A percentile compares a stretch with the other conserved stretches of the same genome.
Evolutionary conservation across 2,113 vertebrate species (phyloP).

Genomic region (Heliornis fulica): DNA sequence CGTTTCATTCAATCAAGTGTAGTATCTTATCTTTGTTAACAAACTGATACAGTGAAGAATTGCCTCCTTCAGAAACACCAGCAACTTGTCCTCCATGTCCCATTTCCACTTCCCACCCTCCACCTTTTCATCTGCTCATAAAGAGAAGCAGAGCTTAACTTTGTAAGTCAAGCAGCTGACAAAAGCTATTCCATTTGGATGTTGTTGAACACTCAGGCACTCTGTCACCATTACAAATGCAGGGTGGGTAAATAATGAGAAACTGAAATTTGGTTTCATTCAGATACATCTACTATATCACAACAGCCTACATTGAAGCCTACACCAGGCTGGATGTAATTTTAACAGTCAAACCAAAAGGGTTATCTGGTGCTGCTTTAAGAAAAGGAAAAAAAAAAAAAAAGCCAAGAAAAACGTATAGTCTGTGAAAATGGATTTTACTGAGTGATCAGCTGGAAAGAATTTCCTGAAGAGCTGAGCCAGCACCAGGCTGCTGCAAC

Average conservation of each 20-base stretch:
- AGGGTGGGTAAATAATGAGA: not conserved
- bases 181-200: not conserved
- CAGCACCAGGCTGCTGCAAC: not conserved
- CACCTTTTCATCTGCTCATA: not conserved
- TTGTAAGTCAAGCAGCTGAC: not conserved
- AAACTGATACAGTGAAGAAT: slow-evolving; percentile 86
- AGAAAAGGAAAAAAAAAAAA: not conserved
- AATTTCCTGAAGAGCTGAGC: not conserved
- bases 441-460: not conserved
- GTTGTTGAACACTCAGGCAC: slow-evolving; percentile 24
- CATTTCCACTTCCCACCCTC: not conserved
- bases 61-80: slow-evolving; percentile 87
- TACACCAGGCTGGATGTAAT: not conserved
- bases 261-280: not conserved
- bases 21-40: slow-evolving; percentile 95
- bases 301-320: not conserved
- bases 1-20: slow-evolving; percentile 81
- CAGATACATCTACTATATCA: accelerated
- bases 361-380: not conserved
- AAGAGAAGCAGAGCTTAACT: not conserved
- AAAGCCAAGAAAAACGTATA: too few relatives aligned
- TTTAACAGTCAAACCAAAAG: not conserved
- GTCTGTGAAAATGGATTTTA: not conserved
- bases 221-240: not conserved
- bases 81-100: not conserved